These are phyloP conservation scores for Aporrectodea caliginosa DNA, from an alignment of 1,140 invertebrate species.

Conservation along the genomic window DNA sequence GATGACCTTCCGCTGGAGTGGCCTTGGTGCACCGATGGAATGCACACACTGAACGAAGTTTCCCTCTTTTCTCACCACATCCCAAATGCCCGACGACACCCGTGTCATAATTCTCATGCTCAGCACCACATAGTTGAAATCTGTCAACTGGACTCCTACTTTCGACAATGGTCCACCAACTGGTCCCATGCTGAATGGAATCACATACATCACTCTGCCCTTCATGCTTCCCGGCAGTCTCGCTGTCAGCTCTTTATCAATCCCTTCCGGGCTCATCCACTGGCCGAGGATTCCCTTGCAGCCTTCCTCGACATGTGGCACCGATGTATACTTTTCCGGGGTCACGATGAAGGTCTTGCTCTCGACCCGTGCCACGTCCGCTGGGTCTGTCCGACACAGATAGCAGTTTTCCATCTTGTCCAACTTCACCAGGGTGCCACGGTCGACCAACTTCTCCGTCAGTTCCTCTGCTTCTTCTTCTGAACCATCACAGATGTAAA, in stretches of 20 bases:
- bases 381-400: conserved; percentile 90
- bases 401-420: conserved; percentile 62
- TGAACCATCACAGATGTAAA: conserved; percentile 30
- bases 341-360: conserved; percentile 93
- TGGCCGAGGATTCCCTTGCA: conserved; percentile 73
- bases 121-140: conserved; percentile 94
- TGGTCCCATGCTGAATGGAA: conserved; percentile 98
- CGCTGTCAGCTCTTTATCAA: conserved; percentile 44
- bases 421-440: conserved; percentile 35
- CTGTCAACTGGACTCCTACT: conserved; percentile 94
- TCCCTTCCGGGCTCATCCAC: conserved; percentile 28
- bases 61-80: conserved; percentile 49
- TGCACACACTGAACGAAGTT: conserved; percentile 75
- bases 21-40: conserved; percentile 73
- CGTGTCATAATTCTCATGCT: conserved; percentile 99
- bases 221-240: conserved; percentile 94
- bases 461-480: conserved; percentile 31
- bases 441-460: conserved; percentile 30
- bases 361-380: conserved; percentile 95
- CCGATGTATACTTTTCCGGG: conserved; percentile 71
- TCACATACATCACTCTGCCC: conserved; percentile 95
- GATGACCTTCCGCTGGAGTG: conserved; percentile 41
- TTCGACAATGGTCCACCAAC: conserved; percentile 90
- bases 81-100: conserved; percentile 72
- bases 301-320: conserved; percentile 63